Conservation (phyloP, 2,888 invertebrate species). For the Drosophila niveifrons region DNA sequence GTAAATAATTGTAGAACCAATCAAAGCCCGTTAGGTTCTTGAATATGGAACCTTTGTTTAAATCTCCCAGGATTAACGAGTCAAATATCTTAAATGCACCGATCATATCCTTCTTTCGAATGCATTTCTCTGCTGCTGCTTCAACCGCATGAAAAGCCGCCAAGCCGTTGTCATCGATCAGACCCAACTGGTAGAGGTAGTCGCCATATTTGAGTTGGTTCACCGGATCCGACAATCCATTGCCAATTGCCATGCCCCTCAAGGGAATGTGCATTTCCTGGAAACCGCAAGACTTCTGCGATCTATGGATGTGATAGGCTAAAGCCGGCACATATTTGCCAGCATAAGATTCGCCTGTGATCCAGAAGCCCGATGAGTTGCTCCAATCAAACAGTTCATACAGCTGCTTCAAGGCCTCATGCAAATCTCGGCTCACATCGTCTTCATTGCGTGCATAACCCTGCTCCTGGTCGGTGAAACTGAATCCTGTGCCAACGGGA, state of each 20-base stretch:
- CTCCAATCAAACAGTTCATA: slow-evolving; percentile 93
- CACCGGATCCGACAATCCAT: slow-evolving; percentile 92
- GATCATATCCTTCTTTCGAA: slow-evolving; percentile 88
- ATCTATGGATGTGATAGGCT: slow-evolving; percentile 87
- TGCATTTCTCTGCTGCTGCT: slow-evolving; percentile 86
- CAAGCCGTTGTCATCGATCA: slow-evolving; percentile 87
- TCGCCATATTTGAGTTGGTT: slow-evolving; percentile 92
- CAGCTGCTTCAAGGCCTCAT: slow-evolving; percentile 92
- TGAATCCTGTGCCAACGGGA: slow-evolving; percentile 96
- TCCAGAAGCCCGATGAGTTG: slow-evolving; percentile 91
- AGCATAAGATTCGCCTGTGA: slow-evolving; percentile 95
- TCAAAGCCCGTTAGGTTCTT: slow-evolving; percentile 86
- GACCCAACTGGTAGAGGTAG: slow-evolving; percentile 92
- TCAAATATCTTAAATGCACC: slow-evolving; percentile 91
- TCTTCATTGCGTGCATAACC: slow-evolving; percentile 93
- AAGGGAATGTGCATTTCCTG: slow-evolving; percentile 81
- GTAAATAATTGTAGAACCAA: slow-evolving; percentile 86
- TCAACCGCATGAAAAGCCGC: slow-evolving; percentile 88
- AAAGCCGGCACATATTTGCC: slow-evolving; percentile 92
- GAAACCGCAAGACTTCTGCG: slow-evolving; percentile 79
- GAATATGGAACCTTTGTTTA: slow-evolving; percentile 88
- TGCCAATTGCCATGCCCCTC: slow-evolving; percentile 88
- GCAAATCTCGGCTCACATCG: slow-evolving; percentile 92
- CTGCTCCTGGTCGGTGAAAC: slow-evolving; percentile 91
- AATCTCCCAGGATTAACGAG: slow-evolving; percentile 88